A percentile compares a stretch with the other conserved stretches of the same genome.
Evolutionary conservation across 2,797 vertebrate genomes (phyloP).

Genomic region (Malurus splendens): DNA sequence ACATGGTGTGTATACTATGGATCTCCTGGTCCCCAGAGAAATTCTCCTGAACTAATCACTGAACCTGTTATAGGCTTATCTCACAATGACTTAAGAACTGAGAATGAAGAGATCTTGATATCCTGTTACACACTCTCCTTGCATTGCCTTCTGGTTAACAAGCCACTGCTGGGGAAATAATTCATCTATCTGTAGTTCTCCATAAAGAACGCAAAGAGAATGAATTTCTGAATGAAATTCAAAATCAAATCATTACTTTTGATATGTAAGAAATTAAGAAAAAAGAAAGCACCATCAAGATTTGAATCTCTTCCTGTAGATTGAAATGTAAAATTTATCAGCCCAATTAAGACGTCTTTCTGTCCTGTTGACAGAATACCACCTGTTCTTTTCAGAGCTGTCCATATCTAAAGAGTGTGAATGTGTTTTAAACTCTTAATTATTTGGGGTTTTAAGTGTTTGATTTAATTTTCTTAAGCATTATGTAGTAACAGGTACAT

Average conservation of each 20-base stretch:
- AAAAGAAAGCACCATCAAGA: background rate
- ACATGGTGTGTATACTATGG: background rate
- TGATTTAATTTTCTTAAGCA: background rate
- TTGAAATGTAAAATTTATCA: background rate
- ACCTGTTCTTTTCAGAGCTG: background rate
- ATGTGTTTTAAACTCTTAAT: background rate
- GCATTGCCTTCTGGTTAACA: background rate
- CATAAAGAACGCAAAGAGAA: background rate
- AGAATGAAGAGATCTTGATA: background rate
- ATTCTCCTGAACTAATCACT: constrained; percentile 28
- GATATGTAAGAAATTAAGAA: background rate
- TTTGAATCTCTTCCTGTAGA: background rate
- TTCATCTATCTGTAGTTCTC: background rate
- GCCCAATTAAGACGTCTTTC: background rate
- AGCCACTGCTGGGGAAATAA: background rate
- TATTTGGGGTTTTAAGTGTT: background rate
- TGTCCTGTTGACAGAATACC: background rate
- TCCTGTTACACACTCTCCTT: background rate
- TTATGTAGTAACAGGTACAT: background rate
- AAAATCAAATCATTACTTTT: background rate
- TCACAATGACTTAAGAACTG: background rate
- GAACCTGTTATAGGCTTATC: background rate
- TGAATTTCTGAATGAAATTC: background rate
- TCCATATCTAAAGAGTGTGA: background rate
- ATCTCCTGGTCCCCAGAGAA: background rate